A percentile compares a stretch with the other conserved stretches of the same genome.
Evolutionary conservation across 2,888 invertebrate genomes (phyloP).

Genomic region (Asteroscopus sphinx): DNA sequence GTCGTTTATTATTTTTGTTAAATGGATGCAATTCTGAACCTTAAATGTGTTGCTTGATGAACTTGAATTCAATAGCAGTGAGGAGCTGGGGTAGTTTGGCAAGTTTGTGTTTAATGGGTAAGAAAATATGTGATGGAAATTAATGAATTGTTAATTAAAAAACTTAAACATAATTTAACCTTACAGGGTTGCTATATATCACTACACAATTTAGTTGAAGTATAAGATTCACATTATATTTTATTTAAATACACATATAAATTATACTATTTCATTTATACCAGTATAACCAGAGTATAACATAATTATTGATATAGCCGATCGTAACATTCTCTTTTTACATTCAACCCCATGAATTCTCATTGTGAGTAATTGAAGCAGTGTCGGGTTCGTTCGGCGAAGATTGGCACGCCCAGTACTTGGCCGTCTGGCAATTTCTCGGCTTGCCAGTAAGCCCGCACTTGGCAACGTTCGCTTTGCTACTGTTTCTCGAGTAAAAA

Average conservation of each 20-base stretch:
- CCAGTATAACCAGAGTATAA: too few species aligned
- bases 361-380: conserved; percentile 48
- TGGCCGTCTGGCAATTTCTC: conserved; percentile 44
- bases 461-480: conserved; percentile 54
- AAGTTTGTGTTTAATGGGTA: neutral
- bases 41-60: too few species aligned
- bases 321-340: conserved; percentile 29
- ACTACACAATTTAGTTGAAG: too few species aligned
- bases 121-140: neutral
- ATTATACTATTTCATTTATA: too few species aligned
- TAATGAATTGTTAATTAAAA: neutral
- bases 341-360: conserved; percentile 36
- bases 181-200: too few species aligned
- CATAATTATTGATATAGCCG: too few species aligned
- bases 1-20: conserved; percentile 14
- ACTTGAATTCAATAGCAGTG: neutral
- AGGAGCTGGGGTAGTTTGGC: neutral
- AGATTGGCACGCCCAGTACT: conserved; percentile 32
- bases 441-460: conserved; percentile 45
- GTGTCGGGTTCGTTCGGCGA: conserved; percentile 23
- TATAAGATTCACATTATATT: too few species aligned
- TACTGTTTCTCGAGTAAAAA: conserved; percentile 61
- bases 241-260: too few species aligned
- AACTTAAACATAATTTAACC: too few species aligned
- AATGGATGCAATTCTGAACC: too few species aligned